These are phyloP conservation scores for Xenops minutus DNA, from an alignment of 2,797 vertebrate species.

Conservation along the genomic window DNA sequence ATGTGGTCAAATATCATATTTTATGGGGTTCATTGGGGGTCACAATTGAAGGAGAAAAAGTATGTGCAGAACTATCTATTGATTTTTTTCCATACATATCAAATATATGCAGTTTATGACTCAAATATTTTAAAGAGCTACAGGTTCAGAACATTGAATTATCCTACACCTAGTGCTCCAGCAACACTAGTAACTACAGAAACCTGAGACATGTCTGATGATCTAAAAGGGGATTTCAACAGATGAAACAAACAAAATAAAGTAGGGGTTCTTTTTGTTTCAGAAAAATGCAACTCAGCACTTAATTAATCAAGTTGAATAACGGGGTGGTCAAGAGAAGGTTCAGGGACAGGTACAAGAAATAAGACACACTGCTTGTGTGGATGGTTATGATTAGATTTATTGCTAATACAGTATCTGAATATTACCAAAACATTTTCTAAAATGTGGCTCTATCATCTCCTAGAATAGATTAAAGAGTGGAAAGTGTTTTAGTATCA, in stretches of 20 bases:
- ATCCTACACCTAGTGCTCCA: background rate
- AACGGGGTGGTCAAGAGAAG: background rate
- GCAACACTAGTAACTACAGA: background rate
- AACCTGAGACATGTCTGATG: background rate
- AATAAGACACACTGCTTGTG: background rate
- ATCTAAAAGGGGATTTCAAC: background rate
- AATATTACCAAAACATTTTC: background rate
- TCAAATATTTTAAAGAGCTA: background rate
- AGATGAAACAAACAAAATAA: background rate
- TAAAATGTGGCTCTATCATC: background rate
- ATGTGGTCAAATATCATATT: background rate
- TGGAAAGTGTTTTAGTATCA: background rate
- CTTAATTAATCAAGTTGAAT: background rate
- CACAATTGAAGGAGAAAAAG: background rate
- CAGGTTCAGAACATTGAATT: conserved; percentile 10
- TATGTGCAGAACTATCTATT: background rate
- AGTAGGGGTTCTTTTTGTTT: background rate
- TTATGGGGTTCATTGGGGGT: background rate
- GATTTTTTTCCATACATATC: background rate
- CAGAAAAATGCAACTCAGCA: background rate
- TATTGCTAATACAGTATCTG: background rate
- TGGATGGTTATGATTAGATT: background rate
- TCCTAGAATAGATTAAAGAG: background rate
- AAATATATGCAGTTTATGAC: background rate
- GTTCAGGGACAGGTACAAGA: too few species aligned